Conservation (phyloP, 2,113 vertebrate genomes). For the Hucho hucho region DNA sequence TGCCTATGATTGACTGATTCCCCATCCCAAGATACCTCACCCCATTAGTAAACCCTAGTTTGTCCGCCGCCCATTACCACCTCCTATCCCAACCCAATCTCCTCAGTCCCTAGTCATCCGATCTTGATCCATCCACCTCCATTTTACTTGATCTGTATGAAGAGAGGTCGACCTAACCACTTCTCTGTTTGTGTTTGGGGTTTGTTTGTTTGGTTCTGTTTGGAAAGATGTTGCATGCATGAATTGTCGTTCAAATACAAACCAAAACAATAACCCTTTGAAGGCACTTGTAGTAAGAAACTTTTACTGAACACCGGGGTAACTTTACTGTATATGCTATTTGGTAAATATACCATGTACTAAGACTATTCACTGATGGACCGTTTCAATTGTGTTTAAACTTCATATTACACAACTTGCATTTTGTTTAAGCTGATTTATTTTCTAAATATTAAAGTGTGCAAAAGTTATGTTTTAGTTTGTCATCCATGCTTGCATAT, state of each 20-base stretch:
- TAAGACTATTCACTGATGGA: conserved; percentile 87
- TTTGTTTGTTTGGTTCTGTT: conserved; percentile 57
- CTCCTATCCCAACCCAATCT: conserved; percentile 26
- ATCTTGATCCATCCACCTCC: conserved; percentile 66
- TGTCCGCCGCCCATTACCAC: conserved; percentile 19
- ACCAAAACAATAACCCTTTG: conserved; percentile 61
- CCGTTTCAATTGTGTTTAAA: conserved; percentile 82
- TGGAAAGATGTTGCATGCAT: conserved; percentile 83
- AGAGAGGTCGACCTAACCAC: conserved; percentile 65
- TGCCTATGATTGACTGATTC: conserved; percentile 82
- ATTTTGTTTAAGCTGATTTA: conserved; percentile 77
- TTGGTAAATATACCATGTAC: conserved; percentile 79
- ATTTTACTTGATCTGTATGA: conserved; percentile 60
- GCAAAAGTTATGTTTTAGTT: conserved; percentile 69
- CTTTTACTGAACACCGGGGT: conserved; percentile 62
- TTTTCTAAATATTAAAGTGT: conserved; percentile 83
- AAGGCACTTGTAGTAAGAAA: conserved; percentile 46
- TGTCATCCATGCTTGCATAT: conserved; percentile 65
- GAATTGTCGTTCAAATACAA: conserved; percentile 71
- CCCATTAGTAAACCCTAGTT: conserved; percentile 30
- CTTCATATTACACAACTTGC: conserved; percentile 81
- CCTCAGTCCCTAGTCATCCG: conserved; percentile 13
- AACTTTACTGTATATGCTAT: conserved; percentile 90
- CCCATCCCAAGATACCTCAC: conserved; percentile 16
- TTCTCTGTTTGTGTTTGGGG: conserved; percentile 23